These are phyloP conservation scores for Malurus cyaneus DNA, from an alignment of 2,113 vertebrate species.

Conservation along the genomic window DNA sequence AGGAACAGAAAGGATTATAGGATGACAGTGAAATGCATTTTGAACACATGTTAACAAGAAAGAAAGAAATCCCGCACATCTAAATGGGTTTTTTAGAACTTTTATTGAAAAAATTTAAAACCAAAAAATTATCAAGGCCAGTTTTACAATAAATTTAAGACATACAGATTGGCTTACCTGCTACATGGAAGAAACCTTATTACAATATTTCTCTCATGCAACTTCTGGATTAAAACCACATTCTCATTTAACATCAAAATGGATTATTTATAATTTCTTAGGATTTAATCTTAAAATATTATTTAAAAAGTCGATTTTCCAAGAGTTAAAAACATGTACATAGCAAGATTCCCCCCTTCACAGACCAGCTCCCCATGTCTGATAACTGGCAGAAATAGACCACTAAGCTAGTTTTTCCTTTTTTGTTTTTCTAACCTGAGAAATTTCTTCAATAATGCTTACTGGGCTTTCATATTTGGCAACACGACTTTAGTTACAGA, in stretches of 20 bases:
- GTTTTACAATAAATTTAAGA: constrained; percentile 25
- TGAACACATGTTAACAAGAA: not conserved
- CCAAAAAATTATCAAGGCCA: not conserved
- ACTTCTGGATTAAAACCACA: not conserved
- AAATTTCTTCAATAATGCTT: not conserved
- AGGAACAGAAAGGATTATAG: not conserved
- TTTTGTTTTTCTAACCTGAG: not conserved
- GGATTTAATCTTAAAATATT: not conserved
- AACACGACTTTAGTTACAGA: not conserved
- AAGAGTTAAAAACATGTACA: constrained; percentile 2
- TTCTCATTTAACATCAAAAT: constrained; percentile 7
- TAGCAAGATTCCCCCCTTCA: not conserved
- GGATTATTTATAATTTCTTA: not conserved
- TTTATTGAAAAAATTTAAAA: constrained; percentile 55
- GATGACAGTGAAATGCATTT: not conserved
- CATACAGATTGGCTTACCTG: not conserved
- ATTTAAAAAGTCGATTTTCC: not conserved
- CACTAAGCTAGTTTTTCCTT: not conserved
- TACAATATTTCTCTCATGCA: constrained; percentile 16
- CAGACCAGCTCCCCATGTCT: not conserved
- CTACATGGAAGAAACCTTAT: not conserved
- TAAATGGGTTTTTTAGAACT: not conserved
- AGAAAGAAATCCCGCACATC: not conserved
- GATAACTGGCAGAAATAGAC: not conserved
- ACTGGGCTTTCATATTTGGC: not conserved